Base-by-base conservation (phyloP, 2,797 vertebrate species). In the Eupleurogrammus muticus region DNA sequence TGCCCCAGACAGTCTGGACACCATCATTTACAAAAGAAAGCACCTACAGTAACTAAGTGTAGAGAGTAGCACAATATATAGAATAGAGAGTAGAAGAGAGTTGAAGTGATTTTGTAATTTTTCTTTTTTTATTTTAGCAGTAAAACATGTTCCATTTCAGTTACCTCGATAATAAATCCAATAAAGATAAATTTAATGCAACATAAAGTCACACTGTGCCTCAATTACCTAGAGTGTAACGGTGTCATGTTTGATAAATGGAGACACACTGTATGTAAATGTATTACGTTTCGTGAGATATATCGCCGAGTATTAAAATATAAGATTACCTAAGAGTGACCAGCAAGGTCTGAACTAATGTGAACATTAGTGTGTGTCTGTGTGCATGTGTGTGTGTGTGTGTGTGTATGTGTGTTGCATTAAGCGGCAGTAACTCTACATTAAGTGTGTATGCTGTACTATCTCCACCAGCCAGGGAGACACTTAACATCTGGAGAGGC, bases 401-500 rank as follows among this genome's bases (percentile, higher is more conserved):
- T 65, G 14, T 60, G 46, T 66, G 9, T 74, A 4, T n/a, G n/a
- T n/a, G n/a, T 67, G 49, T 72, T 78, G 48, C 59, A 50, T 76
- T 69, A 70, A 74, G 24, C 28, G 23, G 21, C 23, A 58, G 36
- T 80, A 76, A 82, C 75, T 76, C 47, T 49, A 66, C 76, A 71
- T 75, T 28, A 7, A 13, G 54, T 70, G 67, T 60, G 48, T 70
- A 61, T 70, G 56, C 40, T 20, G 76, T 71, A 72, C 80, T 79
- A 73, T 87, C 81, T 84, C 66, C 59, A 64, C 51, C 65, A 77
- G 74, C 81, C 83, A 87, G 75, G 59, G 66, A 73, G 75, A 84
- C 66, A 72, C 66, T 84, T 73, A 81, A 81, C 84, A 89, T 87
- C 82, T 88, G 81, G 80, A 88, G 68, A 84, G 83, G 44, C 69